Evolutionary conservation across 2,888 invertebrate species (phyloP), one percentile per base, ranked within the genome.

Genomic region (Crocallis elinguaria): DNA sequence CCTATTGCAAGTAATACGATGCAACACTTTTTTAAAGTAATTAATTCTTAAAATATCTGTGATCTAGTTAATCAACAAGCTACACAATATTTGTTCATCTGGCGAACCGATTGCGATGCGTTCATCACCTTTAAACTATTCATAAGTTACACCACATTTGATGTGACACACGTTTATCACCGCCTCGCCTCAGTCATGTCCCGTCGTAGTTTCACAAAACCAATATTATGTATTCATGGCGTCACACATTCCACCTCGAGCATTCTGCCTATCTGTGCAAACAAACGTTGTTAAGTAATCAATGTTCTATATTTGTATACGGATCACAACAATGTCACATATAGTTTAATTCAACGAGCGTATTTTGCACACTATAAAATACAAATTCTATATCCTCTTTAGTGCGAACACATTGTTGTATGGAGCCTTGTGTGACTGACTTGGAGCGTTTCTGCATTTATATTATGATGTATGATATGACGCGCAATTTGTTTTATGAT

Each of bases 261-360:
- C 71, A 71, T 77, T 73, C 68, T 66, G 67, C 64, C 67, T 73
- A 66, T 66, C 68, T 70, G 73, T 71, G 70, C 71, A 73, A 74
- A 76, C 74, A 75, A 69, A 73, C 66, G 67, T 49, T 69, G 73
- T 78, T 79, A 69, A 66, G 69, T 75, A 79, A 80, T 76, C 76
- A 69, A 71, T 71, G 69, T 71, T 69, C 69, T 71, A 67, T 74
- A 73, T 73, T 69, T 70, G 71, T 71, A 73, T 50, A 61, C 60
- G 55, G 55, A 67, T 69, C 67, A 73, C 69, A 71, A 71, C 69
- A 50, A 45, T 60, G 53, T 51, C 51, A 58, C 59, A 39, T 52
- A 37, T 45, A 54, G 44, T 52, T 41, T 54, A 58, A 54, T 60
- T 56, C 51, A 35, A 49, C 16, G 36, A 54, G 38, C 44, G 36